Evolutionary conservation across 1,140 invertebrate species (phyloP).

Genomic region (Marisa cornuarietis): DNA sequence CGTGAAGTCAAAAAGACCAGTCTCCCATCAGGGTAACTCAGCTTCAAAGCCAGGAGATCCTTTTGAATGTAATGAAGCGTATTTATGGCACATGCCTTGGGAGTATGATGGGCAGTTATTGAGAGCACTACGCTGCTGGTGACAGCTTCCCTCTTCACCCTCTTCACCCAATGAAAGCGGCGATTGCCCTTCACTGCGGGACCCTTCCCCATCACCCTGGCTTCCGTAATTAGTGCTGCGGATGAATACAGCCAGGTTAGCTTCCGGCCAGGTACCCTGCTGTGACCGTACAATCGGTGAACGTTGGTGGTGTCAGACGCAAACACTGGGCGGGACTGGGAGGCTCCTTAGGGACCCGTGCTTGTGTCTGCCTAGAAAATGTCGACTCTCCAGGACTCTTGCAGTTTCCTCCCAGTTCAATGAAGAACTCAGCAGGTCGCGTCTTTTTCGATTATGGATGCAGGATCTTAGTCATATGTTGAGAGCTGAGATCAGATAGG

Average conservation of each 20-base stretch:
- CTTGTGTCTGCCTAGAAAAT: neutral
- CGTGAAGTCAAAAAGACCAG: no score
- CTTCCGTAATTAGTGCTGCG: slow-evolving; percentile 13
- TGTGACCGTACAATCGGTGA: neutral
- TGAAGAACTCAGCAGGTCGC: neutral
- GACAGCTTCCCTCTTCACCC: slow-evolving; percentile 1
- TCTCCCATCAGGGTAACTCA: neutral
- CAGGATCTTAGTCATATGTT: neutral
- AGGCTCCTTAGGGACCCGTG: neutral
- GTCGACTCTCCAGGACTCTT: neutral
- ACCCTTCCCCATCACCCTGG: slow-evolving; percentile 1
- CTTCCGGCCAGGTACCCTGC: slow-evolving; percentile 6
- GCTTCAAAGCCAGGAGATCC: neutral
- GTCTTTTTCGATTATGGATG: slow-evolving; percentile 1
- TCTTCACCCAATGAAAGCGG: neutral
- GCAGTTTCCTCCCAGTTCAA: neutral
- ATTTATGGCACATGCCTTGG: neutral
- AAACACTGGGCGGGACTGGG: neutral
- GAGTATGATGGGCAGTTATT: slow-evolving; percentile 5
- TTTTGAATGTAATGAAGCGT: slow-evolving; percentile 1
- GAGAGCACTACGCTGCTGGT: neutral
- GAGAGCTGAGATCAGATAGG: neutral
- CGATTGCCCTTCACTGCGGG: slow-evolving; percentile 7
- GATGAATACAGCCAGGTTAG: slow-evolving; percentile 13
- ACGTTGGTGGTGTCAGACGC: slow-evolving; percentile 9